Base-by-base conservation (phyloP, 2,797 vertebrate species). In the Peromyscus melanophrys region DNA sequence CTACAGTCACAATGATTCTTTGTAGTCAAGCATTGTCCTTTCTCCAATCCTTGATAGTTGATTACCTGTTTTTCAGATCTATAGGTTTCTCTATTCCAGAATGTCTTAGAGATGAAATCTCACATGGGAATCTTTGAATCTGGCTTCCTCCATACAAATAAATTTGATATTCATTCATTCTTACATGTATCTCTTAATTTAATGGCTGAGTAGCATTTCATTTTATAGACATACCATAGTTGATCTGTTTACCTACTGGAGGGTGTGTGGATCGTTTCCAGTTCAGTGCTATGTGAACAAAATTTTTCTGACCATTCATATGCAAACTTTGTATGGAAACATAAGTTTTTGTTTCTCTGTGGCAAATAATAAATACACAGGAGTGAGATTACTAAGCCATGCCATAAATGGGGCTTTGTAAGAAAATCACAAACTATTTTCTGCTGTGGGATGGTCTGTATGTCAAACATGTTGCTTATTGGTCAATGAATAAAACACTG, bases 51-150 rank as follows among this genome's bases (percentile, higher is more conserved):
- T 69, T 85, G 29, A 14, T 43, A 65, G 40, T 23, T 19, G 86
- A 14, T 81, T 91, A 80, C 4, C 49, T 78, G 29, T 73, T 96
- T 40, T 95, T 52, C 12, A 5, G 61, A 27, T 6, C 13, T 90
- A 84, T 52, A 65, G 19, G 29, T 85, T 81, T 95, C 40, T 31
- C 43, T 95, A 40, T 94, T 90, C 75, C 27, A 78, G 67, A 94
- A 76, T 88, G 71, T 75, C 63, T 85, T 40, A 90, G 52, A 78
- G 81, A 75, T 92, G 43, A 92, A 59, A 92, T 71, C 92, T 46
- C 11, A 93, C 21, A 4, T 80, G 40, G 4, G 46, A 92, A 78
- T 13, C 37, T 81, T 96, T 87, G 69, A 83, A 49, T 67, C 46
- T 93, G 76, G 6, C 43, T 93, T 84, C 87, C 55, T 83, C 52